phyloP scores from a whole-genome alignment of 2,113 vertebrate species.

The Hemicordylus capensis region DNA sequence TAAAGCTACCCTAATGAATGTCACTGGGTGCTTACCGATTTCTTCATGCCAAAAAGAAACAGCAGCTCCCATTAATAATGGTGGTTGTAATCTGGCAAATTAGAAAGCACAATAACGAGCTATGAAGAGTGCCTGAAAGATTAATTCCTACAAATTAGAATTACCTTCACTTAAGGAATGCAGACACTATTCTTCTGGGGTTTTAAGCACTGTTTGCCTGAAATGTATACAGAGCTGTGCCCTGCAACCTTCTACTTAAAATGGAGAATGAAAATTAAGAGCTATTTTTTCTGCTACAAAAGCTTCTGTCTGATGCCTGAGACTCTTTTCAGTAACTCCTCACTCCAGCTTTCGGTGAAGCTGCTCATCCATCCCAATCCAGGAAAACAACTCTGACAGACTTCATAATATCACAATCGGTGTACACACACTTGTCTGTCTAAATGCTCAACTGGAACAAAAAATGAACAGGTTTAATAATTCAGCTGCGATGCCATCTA shows the following conservation, averaged over 20 bases:
- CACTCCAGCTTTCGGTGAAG: not conserved
- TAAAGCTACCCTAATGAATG: constrained; percentile 61
- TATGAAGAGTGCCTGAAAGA: constrained; percentile 36
- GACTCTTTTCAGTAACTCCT: not conserved
- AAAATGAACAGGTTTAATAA: not conserved
- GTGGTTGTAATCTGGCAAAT: constrained; percentile 63
- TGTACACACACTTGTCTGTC: not conserved
- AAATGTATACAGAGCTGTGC: constrained; percentile 22
- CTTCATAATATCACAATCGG: not conserved
- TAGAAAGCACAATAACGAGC: constrained; percentile 52
- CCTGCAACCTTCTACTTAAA: constrained; percentile 15
- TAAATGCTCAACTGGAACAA: not conserved
- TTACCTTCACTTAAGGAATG: constrained; percentile 42
- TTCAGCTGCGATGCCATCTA: not conserved
- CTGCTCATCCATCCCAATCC: not conserved
- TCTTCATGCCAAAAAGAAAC: constrained; percentile 47
- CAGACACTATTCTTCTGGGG: constrained; percentile 1
- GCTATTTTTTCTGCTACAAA: constrained; percentile 29
- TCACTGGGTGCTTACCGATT: constrained; percentile 50
- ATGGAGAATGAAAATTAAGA: constrained; percentile 39
- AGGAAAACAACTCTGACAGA: not conserved
- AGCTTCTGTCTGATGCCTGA: not conserved
- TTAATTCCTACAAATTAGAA: constrained; percentile 52
- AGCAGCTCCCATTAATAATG: constrained; percentile 56
- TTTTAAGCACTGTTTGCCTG: constrained; percentile 23